Conservation (phyloP, 2,888 invertebrate species). For the Laothoe populi region DNA sequence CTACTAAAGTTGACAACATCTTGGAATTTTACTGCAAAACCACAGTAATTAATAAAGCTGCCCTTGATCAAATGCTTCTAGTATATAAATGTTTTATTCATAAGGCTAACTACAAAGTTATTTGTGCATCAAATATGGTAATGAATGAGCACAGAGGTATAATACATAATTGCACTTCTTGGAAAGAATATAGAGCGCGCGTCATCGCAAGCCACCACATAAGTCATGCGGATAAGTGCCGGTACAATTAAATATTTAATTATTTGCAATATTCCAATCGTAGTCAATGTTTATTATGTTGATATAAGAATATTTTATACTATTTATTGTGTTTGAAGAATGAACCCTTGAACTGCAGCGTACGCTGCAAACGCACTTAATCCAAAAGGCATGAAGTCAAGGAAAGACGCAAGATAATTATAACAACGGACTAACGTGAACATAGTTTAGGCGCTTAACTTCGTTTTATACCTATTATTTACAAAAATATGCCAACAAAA, state of each 20-base stretch:
- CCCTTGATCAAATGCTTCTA: conserved; percentile 7
- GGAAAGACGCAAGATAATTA: no score
- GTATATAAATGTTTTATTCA: conserved; percentile 20
- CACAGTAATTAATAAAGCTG: conserved; percentile 7
- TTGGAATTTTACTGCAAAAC: conserved; percentile 1
- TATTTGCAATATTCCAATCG: background rate
- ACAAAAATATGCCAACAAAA: no score
- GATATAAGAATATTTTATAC: no score
- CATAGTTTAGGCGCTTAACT: no score
- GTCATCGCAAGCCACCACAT: background rate
- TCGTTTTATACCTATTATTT: no score
- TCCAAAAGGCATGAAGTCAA: no score
- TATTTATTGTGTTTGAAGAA: no score
- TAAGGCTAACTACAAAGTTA: conserved; percentile 20
- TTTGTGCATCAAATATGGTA: conserved; percentile 20
- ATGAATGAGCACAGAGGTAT: conserved; percentile 8
- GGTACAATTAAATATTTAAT: conserved; percentile 4
- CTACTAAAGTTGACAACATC: background rate
- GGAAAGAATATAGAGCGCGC: conserved; percentile 4
- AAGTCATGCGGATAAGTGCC: background rate
- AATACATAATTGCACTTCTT: conserved; percentile 19
- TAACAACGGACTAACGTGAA: no score
- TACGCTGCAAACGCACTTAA: no score
- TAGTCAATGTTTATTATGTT: background rate
- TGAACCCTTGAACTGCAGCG: no score